A percentile compares a stretch with the other conserved stretches of the same genome.
Evolutionary conservation across 2,797 vertebrate genomes (phyloP).

Genomic region (Saguinus oedipus): DNA sequence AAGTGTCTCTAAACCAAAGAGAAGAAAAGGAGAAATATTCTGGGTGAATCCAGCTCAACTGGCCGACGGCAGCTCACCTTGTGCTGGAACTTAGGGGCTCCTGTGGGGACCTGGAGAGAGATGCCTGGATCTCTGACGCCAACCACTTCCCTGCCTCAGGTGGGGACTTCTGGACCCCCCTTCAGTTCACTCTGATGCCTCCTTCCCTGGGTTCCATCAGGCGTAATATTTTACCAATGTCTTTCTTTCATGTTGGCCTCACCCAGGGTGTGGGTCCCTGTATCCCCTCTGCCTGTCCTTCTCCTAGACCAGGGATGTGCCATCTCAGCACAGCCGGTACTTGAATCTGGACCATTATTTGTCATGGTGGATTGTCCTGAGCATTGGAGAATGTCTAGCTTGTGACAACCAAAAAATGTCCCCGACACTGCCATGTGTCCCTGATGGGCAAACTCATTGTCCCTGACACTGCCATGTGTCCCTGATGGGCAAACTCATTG

Average conservation of each 20-base stretch:
- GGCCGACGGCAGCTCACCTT: too few species aligned
- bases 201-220: too few species aligned
- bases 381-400: neutral
- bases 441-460: too few species aligned
- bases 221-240: neutral
- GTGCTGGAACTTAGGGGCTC: neutral
- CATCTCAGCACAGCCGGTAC: neutral
- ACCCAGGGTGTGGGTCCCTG: neutral
- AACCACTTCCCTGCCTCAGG: too few species aligned
- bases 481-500: too few species aligned
- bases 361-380: neutral
- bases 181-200: too few species aligned
- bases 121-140: too few species aligned
- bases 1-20: neutral
- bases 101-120: neutral
- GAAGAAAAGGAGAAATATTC: neutral
- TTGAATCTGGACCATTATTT: neutral
- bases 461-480: too few species aligned
- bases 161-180: too few species aligned
- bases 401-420: neutral
- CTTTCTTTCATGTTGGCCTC: neutral
- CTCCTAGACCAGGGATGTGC: too few species aligned
- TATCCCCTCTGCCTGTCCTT: too few species aligned
- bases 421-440: too few species aligned
- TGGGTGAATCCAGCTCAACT: neutral